Percentiles rank a stretch among this genome's conserved stretches.
These are phyloP conservation scores for Amphipoea lucens DNA, from an alignment of 2,888 invertebrate genomes.

Conservation along the genomic window DNA sequence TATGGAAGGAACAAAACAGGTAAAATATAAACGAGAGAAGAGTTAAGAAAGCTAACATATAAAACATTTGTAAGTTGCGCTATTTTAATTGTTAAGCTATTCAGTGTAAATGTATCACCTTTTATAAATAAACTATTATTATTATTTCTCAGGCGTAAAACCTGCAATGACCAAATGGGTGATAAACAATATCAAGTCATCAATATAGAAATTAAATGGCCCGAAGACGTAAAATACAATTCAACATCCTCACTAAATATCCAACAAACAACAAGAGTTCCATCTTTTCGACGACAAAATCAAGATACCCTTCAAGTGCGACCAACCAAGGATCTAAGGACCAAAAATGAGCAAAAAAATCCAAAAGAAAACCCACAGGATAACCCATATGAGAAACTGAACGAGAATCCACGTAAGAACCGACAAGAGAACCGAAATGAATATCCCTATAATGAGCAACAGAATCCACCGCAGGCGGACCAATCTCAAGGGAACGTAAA, in stretches of 20 bases:
- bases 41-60: not conserved
- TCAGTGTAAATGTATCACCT: too few species aligned
- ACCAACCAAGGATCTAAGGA: conserved; percentile 25
- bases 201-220: conserved; percentile 47
- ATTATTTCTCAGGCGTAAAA: conserved; percentile 34
- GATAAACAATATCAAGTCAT: conserved; percentile 33
- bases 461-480: not conserved
- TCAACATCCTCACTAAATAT: not conserved
- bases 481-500: not conserved
- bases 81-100: too few species aligned
- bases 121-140: too few species aligned
- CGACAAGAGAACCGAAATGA: not conserved
- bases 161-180: conserved; percentile 40
- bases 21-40: too few species aligned
- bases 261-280: not conserved
- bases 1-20: not conserved
- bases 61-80: not conserved
- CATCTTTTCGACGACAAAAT: conserved; percentile 10
- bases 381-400: not conserved
- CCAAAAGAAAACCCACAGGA: not conserved
- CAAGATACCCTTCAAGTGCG: conserved; percentile 24
- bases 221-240: conserved; percentile 1
- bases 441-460: not conserved
- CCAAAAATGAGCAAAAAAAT: not conserved
- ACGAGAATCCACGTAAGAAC: not conserved